phyloP scores from a whole-genome alignment of 2,113 vertebrate species.

The Cryptoleucopteryx plumbea region DNA sequence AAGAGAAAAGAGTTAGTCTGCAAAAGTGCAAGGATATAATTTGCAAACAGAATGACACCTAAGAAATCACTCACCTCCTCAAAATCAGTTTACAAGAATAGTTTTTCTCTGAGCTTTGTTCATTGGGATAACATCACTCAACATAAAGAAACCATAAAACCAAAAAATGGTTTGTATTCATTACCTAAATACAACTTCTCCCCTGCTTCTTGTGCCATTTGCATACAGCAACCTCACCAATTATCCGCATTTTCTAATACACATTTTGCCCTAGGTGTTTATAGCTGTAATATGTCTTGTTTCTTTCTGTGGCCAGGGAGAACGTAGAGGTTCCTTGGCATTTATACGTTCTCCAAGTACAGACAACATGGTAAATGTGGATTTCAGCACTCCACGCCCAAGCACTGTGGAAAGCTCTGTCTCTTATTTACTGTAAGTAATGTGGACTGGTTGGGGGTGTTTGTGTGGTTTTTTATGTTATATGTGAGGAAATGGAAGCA shows the following conservation, averaged over 20 bases:
- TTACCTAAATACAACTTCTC: not conserved
- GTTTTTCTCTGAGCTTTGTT: not conserved
- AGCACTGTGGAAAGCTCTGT: conserved; percentile 76
- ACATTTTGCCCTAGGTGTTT: not conserved
- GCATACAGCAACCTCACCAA: not conserved
- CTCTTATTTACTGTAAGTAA: conserved; percentile 82
- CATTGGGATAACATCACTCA: not conserved
- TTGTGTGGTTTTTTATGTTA: not conserved
- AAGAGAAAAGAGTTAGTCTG: not conserved
- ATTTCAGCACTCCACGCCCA: conserved; percentile 83
- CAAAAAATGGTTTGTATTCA: not conserved
- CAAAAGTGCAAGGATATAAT: not conserved
- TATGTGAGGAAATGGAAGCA: not conserved
- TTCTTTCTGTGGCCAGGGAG: conserved; percentile 76
- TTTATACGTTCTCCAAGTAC: conserved; percentile 86
- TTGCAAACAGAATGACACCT: not conserved
- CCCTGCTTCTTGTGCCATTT: not conserved
- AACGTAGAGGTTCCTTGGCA: conserved; percentile 88
- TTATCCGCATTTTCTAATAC: not conserved
- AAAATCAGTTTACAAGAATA: not conserved
- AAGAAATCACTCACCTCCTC: not conserved
- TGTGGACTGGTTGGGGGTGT: not conserved
- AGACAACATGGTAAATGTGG: conserved; percentile 79
- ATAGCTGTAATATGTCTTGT: not conserved
- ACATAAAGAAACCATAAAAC: not conserved